These are phyloP conservation scores for Channa maculata DNA, from an alignment of 2,113 vertebrate genomes.

Conservation along the genomic window DNA sequence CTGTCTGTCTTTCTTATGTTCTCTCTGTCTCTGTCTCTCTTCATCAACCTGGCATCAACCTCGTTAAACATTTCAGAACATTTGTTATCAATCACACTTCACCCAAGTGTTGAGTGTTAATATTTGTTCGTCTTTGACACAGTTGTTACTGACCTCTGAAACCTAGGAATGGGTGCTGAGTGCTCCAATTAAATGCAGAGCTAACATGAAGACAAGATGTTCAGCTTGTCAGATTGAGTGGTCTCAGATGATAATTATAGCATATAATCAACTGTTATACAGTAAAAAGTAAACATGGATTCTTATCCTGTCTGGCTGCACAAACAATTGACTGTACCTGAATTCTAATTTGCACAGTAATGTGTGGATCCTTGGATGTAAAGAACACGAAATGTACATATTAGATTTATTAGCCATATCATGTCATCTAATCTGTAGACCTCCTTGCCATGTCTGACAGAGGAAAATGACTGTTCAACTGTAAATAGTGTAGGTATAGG, in stretches of 20 bases:
- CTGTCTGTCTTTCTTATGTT: slow-evolving; percentile 11
- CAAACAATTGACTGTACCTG: not conserved
- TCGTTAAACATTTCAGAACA: slow-evolving; percentile 56
- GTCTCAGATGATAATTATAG: slow-evolving; percentile 2
- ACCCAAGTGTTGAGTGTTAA: not conserved
- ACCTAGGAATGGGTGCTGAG: slow-evolving; percentile 73
- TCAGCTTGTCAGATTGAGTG: slow-evolving; percentile 3
- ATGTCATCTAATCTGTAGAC: slow-evolving; percentile 80
- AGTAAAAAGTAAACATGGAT: slow-evolving; percentile 23
- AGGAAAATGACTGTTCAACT: slow-evolving; percentile 80
- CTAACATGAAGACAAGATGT: slow-evolving; percentile 30
- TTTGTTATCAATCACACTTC: slow-evolving; percentile 5
- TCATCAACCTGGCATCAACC: slow-evolving; percentile 54
- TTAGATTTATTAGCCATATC: slow-evolving; percentile 77
- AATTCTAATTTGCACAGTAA: slow-evolving; percentile 23
- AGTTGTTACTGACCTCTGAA: slow-evolving; percentile 22
- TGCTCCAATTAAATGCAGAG: slow-evolving; percentile 55
- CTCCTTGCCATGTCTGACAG: slow-evolving; percentile 80
- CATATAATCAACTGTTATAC: slow-evolving; percentile 8
- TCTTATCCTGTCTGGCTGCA: slow-evolving; percentile 16
- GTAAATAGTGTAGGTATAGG: slow-evolving; percentile 80
- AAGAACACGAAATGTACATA: slow-evolving; percentile 77
- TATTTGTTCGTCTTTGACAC: slow-evolving; percentile 13
- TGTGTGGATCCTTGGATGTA: slow-evolving; percentile 60
- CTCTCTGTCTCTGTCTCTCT: slow-evolving; percentile 13